phyloP scores from a whole-genome alignment of 2,113 vertebrate species.

The Lates calcarifer region DNA sequence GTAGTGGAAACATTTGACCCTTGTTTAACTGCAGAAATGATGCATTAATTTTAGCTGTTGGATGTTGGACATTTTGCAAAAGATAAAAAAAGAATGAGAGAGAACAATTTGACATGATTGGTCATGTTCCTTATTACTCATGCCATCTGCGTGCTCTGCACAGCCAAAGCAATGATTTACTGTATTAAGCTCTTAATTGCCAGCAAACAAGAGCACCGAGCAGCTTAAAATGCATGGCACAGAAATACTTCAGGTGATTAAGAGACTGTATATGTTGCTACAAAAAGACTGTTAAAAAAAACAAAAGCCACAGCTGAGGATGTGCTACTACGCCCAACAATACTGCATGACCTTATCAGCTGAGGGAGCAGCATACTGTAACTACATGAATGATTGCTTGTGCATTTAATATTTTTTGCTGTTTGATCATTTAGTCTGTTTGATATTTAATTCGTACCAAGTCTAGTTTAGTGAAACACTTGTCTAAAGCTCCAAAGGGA shows the following conservation, averaged over 20 bases:
- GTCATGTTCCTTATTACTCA: conserved; percentile 44
- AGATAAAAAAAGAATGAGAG: neutral
- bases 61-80: conserved; percentile 1
- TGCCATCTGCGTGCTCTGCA: conserved; percentile 43
- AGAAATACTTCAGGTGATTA: conserved; percentile 50
- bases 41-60: conserved; percentile 34
- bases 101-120: conserved; percentile 28
- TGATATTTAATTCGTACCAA: conserved; percentile 46
- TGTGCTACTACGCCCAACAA: conserved; percentile 21
- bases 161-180: conserved; percentile 59
- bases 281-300: conserved; percentile 21
- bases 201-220: conserved; percentile 28
- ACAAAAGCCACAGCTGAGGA: neutral
- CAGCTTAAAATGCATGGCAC: conserved; percentile 56
- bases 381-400: conserved; percentile 27
- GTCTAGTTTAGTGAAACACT: conserved; percentile 14
- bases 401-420: conserved; percentile 34
- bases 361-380: conserved; percentile 24
- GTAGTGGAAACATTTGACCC: conserved; percentile 32
- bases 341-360: conserved; percentile 11
- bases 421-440: conserved; percentile 64
- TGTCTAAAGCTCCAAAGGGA: neutral
- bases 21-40: conserved; percentile 16
- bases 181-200: conserved; percentile 65
- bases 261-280: conserved; percentile 29